Evolutionary conservation across 2,888 invertebrate species (phyloP), one percentile per base, ranked within the genome.

Genomic region (Galerucella calmariensis): DNA sequence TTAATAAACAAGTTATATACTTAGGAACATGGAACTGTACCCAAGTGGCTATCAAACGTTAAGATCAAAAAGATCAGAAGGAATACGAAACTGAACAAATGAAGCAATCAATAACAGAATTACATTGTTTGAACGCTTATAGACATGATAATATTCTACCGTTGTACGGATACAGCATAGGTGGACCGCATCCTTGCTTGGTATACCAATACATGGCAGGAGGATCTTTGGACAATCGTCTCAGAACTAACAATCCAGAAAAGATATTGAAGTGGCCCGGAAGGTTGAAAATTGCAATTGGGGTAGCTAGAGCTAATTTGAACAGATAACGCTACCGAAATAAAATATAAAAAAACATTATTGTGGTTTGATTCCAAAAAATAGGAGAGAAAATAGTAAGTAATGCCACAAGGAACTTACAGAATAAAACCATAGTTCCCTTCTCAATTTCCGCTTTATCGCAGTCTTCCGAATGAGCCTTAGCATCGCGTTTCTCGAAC

Each of bases 171-270:
- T 87, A 84, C 71, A 81, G 82, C 78, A 80, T 81, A 66, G 80
- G 81, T 81, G 93, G 91, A 84, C 85, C 85, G 2, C 94, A 95
- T 82, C 95, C 96, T 0, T 98, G 98, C 86, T 87, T 98, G 4
- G 94, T 98, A 0, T 98, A 98, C 86, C 97, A 98, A 85, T 92
- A 94, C 79, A 97, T 99, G 97, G 90, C 92, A 0, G 97, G 97
- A 67, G 98, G 98, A 0, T 97, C 97, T 0, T 86, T 99, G 72
- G 97, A 98, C 84, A 94, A 95, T 80, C 88, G 96, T 71, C 88
- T 98, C 75, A 87, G 89, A 63, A 88, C 90, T 74, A 85, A 87
- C 79, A 83, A 86, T 67, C 78, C 77, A 4, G 71, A 76, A 4
- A 83, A 81, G 75, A 73, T 82, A 9, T 87, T 98, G 8, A 89